Conservation (phyloP, 1,140 invertebrate genomes). For the Papilio machaon region DNA sequence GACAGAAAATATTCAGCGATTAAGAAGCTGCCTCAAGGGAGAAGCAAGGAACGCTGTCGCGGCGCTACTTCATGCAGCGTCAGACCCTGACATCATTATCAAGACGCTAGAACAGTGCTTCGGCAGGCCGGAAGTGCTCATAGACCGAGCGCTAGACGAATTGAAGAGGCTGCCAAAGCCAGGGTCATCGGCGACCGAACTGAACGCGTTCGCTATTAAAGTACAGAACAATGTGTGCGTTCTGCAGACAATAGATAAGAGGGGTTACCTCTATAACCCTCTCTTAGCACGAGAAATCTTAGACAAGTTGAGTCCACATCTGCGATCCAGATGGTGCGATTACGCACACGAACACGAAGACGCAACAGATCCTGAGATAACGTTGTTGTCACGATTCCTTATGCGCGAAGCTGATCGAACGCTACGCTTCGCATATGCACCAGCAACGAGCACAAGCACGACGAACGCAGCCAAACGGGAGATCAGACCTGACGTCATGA, state of each 20-base stretch:
- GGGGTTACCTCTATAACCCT: constrained; percentile 37
- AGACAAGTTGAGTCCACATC: constrained; percentile 35
- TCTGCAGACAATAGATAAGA: constrained; percentile 24
- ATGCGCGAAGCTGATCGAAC: too few relatives aligned
- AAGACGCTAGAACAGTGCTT: constrained; percentile 45
- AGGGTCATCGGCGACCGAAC: constrained; percentile 26
- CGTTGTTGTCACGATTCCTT: too few relatives aligned
- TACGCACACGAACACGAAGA: too few relatives aligned
- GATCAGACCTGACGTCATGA: too few relatives aligned
- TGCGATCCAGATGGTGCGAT: constrained; percentile 32
- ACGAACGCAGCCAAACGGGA: too few relatives aligned
- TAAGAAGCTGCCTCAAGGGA: constrained; percentile 41
- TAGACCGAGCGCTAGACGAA: constrained; percentile 38
- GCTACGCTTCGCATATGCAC: too few relatives aligned
- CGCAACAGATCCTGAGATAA: too few relatives aligned
- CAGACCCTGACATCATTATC: constrained; percentile 33
- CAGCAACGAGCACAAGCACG: too few relatives aligned
- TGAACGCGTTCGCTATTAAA: constrained; percentile 40
- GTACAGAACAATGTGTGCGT: constrained; percentile 33
- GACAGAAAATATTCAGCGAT: constrained; percentile 40
- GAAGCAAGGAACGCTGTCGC: constrained; percentile 43
- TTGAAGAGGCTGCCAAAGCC: constrained; percentile 34
- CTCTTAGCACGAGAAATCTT: constrained; percentile 32
- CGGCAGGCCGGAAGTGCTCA: constrained; percentile 44
- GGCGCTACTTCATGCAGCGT: constrained; percentile 32